A percentile compares a stretch with the other conserved stretches of the same genome.
Conservation (phyloP, 2,888 invertebrate genomes). For the Cataglyphis altisquamis region DNA sequence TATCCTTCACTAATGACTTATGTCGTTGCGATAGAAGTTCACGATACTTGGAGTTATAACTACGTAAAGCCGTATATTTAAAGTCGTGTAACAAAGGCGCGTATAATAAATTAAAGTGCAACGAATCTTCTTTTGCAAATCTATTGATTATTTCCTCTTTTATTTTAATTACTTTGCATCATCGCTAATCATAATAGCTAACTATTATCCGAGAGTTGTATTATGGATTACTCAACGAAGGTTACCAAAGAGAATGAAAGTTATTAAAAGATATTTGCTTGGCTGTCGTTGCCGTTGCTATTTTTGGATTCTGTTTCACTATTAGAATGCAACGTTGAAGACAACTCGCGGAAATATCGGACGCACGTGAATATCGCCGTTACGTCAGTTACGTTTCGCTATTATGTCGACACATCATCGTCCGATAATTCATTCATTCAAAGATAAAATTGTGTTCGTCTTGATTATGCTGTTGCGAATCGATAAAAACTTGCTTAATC, state of each 20-base stretch:
- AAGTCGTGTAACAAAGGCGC: background rate
- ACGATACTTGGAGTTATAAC: background rate
- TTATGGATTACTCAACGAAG: conserved; percentile 31
- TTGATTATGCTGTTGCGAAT: background rate
- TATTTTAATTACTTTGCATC: background rate
- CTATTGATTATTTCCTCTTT: background rate
- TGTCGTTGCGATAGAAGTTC: background rate
- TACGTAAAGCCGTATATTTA: background rate
- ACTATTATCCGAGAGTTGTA: background rate
- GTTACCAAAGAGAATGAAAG: conserved; percentile 61
- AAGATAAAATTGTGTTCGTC: background rate
- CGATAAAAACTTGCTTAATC: background rate
- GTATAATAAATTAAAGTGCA: background rate
- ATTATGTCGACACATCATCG: background rate
- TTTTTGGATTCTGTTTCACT: conserved; percentile 60
- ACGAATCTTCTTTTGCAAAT: background rate
- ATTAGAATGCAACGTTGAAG: conserved; percentile 7
- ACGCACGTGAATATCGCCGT: background rate
- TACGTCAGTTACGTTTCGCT: conserved; percentile 9
- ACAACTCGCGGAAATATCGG: conserved; percentile 14
- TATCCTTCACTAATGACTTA: background rate
- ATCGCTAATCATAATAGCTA: background rate
- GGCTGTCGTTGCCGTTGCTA: conserved; percentile 67
- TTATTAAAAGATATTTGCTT: conserved; percentile 72
- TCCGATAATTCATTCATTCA: conserved; percentile 29